Base-by-base conservation (phyloP, 2,888 invertebrate species). In the Drosophila lacicola region DNA sequence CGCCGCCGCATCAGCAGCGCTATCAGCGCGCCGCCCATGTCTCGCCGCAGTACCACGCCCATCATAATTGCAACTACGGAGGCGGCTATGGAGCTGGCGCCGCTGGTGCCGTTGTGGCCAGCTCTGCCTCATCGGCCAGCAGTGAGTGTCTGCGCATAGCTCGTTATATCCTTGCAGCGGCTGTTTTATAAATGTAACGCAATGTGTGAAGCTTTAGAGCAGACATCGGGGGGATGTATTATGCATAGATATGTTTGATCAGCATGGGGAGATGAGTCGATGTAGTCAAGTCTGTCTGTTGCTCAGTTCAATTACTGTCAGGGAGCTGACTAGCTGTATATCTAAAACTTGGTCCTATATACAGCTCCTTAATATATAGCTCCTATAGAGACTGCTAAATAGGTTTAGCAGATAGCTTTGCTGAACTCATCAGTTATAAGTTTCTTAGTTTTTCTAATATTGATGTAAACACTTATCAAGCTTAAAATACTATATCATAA, bases 1-100 rank as follows among this genome's bases (percentile, higher is more conserved):
- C 98, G 25, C 98, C 98, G 25, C 98, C 97, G 44, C 95, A 95
- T 67, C 92, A 92, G 82, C 93, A 93, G 80, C 92, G 92, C 39
- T 92, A 92, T 64, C 92, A 92, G 83, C 91, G 92, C 51, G 82
- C 92, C 42, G 78, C 90, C 1, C 92, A 92, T 69, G 90, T 92
- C 11, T 92, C 93, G 50, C 93, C 92, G 45, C 92, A 92, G 64
- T 92, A 92, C 72, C 92, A 92, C 54, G 87, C 86, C 78, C 93
- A 88, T 90, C 92, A 92, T 76, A 92, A 92, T 70, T 91, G 91
- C 73, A 91, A 90, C 70, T 92, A 92, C 56, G 88, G 86, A 10
- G 79, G 81, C 45, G 75, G 73, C 13, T 81, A 84, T 46, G 82
- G 84, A 46, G 68, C 80, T 41, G 73, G 78, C 56, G 49, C 67